Evolutionary conservation across 2,113 vertebrate genomes (phyloP).

Genomic region (Accipiter virgatus): DNA sequence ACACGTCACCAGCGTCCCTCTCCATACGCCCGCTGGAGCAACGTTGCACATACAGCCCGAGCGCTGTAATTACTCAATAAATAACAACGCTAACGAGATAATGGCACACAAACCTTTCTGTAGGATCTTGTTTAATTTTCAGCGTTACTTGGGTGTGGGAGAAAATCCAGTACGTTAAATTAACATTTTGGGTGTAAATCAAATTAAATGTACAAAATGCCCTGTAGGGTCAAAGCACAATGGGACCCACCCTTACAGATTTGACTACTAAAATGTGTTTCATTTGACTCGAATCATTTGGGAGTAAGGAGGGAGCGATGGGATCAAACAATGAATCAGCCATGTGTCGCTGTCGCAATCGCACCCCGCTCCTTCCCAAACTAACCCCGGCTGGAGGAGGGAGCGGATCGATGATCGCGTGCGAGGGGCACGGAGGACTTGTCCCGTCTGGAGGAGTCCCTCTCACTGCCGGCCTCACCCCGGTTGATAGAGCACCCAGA

Average conservation of each 20-base stretch:
- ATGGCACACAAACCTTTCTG: background rate
- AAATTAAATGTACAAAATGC: constrained; percentile 28
- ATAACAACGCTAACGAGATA: background rate
- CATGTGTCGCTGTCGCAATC: background rate
- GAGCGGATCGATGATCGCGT: accelerated
- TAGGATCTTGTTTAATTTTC: background rate
- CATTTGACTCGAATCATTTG: background rate
- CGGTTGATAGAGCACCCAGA: accelerated
- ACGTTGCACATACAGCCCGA: accelerated
- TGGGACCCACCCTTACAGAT: background rate
- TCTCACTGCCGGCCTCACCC: background rate
- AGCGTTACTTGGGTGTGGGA: background rate
- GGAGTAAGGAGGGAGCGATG: background rate
- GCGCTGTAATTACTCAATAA: background rate
- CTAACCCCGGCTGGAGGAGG: accelerated
- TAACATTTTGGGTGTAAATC: constrained; percentile 29
- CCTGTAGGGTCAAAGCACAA: background rate
- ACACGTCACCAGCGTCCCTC: accelerated
- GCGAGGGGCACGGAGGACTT: accelerated
- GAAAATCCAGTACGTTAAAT: background rate
- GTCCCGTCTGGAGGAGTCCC: background rate
- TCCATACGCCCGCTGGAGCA: background rate
- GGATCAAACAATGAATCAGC: background rate
- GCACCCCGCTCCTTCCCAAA: background rate
- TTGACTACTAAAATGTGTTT: constrained; percentile 14